Percentiles rank a stretch among this genome's conserved stretches.
Conservation (phyloP, 2,113 vertebrate species). For the Indicator maculatus region DNA sequence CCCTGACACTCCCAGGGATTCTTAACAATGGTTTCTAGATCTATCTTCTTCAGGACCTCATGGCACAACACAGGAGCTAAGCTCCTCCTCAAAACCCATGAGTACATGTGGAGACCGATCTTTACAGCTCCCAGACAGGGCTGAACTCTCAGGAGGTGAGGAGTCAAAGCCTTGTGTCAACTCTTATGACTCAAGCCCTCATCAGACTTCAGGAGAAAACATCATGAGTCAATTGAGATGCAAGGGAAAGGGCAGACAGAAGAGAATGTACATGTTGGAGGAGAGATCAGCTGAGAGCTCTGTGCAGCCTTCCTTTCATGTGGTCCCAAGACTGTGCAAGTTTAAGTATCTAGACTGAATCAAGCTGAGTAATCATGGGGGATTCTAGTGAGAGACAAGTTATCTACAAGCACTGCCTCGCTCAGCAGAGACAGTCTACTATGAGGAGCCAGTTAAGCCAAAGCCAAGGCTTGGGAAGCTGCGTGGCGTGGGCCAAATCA, state of each 20-base stretch:
- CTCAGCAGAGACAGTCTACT: background rate
- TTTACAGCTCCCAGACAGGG: background rate
- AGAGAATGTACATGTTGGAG: background rate
- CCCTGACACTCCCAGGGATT: background rate
- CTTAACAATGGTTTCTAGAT: background rate
- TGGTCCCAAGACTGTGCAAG: background rate
- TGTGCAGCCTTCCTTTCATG: background rate
- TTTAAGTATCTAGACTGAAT: background rate
- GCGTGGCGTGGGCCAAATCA: background rate
- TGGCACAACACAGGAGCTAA: background rate
- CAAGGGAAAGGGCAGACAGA: background rate
- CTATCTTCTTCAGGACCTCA: background rate
- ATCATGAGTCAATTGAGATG: background rate
- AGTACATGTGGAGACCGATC: background rate
- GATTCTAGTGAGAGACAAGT: background rate
- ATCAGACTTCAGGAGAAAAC: background rate
- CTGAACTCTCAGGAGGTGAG: background rate
- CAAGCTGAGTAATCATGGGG: background rate
- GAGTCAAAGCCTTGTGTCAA: background rate
- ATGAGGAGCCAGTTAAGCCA: background rate
- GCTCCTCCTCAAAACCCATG: background rate
- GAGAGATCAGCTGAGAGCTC: background rate
- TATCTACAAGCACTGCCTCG: background rate
- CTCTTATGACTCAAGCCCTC: constrained; percentile 14
- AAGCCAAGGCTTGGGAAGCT: background rate